Evolutionary conservation across 2,888 invertebrate genomes (phyloP).

Genomic region (Gandaritis pyraliata): DNA sequence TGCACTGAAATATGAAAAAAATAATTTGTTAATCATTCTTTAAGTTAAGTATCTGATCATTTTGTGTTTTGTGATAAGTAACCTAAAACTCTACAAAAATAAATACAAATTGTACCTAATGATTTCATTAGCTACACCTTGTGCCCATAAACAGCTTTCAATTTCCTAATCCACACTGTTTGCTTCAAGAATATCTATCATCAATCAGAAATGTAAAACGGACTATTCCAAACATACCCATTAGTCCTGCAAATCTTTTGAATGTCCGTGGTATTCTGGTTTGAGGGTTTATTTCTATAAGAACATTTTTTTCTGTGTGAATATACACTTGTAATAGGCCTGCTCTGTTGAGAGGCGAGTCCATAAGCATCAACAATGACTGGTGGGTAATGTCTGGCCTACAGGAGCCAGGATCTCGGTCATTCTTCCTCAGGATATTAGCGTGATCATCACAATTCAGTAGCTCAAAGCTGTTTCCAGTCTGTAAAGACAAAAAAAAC

Average conservation of each 20-base stretch:
- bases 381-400: slow-evolving; percentile 99
- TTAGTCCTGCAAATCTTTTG: slow-evolving; percentile 97
- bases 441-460: slow-evolving; percentile 97
- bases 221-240: slow-evolving; percentile 87
- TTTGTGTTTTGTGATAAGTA: too few species aligned
- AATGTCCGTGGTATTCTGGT: slow-evolving; percentile 98
- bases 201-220: neutral
- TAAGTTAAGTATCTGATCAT: too few species aligned
- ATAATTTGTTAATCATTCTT: neutral
- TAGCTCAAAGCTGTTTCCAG: slow-evolving; percentile 94
- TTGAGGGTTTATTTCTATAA: slow-evolving; percentile 98
- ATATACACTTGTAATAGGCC: slow-evolving; percentile 98
- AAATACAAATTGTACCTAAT: too few species aligned
- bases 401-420: slow-evolving; percentile 93
- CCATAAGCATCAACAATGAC: slow-evolving; percentile 98
- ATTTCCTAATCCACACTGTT: too few species aligned
- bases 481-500: slow-evolving; percentile 76
- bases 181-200: too few species aligned
- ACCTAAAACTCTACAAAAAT: too few species aligned
- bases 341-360: slow-evolving; percentile 98
- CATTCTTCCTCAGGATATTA: slow-evolving; percentile 92
- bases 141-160: too few species aligned
- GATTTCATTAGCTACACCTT: too few species aligned
- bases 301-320: slow-evolving; percentile 95
- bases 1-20: slow-evolving; percentile 87